Evolutionary conservation across 2,888 invertebrate species (phyloP).

Genomic region (Apantesis nais): DNA sequence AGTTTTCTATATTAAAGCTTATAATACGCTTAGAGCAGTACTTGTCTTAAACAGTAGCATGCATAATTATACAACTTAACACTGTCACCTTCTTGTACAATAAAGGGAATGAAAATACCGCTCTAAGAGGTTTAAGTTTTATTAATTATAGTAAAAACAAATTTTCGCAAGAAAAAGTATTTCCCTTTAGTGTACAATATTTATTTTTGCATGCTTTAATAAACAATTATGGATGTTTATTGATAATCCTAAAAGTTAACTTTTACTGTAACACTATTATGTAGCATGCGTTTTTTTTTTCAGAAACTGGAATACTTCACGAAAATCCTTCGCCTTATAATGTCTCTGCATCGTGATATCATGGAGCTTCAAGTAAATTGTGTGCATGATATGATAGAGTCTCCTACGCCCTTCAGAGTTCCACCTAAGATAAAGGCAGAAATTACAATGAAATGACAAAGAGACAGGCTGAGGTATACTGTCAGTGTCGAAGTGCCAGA

Average conservation of each 20-base stretch:
- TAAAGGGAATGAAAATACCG: slow-evolving; percentile 82
- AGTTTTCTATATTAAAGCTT: slow-evolving; percentile 67
- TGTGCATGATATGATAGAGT: slow-evolving; percentile 46
- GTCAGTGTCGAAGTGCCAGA: slow-evolving; percentile 56
- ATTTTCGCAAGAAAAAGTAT: slow-evolving; percentile 37
- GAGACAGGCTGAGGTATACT: slow-evolving; percentile 51
- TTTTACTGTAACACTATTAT: slow-evolving; percentile 1
- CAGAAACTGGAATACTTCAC: slow-evolving; percentile 81
- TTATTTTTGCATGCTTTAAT: slow-evolving; percentile 63
- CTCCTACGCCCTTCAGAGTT: slow-evolving; percentile 56
- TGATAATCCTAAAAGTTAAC: neutral
- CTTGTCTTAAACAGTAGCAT: slow-evolving; percentile 65
- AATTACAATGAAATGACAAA: slow-evolving; percentile 76
- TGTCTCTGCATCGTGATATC: slow-evolving; percentile 77
- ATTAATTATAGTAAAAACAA: neutral
- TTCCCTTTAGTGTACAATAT: slow-evolving; percentile 86
- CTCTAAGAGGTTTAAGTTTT: slow-evolving; percentile 68
- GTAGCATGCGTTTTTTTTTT: slow-evolving; percentile 32
- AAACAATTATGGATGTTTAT: neutral
- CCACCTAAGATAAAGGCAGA: slow-evolving; percentile 72
- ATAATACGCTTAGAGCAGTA: slow-evolving; percentile 80
- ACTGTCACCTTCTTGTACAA: slow-evolving; percentile 72
- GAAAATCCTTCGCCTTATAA: slow-evolving; percentile 76
- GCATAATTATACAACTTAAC: slow-evolving; percentile 61
- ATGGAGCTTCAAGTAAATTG: slow-evolving; percentile 75